Evolutionary conservation across 2,888 invertebrate genomes (phyloP).

Genomic region (Nudaria mundana): DNA sequence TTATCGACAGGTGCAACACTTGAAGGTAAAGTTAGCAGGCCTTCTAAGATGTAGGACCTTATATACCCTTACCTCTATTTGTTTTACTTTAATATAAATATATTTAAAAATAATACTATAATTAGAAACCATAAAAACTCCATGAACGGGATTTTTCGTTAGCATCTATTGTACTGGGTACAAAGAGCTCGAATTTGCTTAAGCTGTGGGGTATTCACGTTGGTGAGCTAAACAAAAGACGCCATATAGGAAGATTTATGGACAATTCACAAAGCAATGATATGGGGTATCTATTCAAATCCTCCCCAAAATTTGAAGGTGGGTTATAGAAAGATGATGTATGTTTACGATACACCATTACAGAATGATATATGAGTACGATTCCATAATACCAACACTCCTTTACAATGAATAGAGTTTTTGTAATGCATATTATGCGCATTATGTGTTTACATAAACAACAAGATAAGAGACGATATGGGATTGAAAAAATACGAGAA

Average conservation of each 20-base stretch:
- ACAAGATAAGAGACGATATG: too few relatives aligned
- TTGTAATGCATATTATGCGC: constrained; percentile 15
- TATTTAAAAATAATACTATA: too few relatives aligned
- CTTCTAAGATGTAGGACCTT: too few relatives aligned
- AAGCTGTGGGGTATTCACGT: constrained; percentile 55
- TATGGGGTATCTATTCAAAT: constrained; percentile 73
- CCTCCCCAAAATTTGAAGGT: constrained; percentile 56
- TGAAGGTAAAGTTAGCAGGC: too few relatives aligned
- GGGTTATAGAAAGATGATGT: constrained; percentile 59
- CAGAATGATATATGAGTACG: constrained; percentile 46
- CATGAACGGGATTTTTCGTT: too few relatives aligned
- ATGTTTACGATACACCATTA: constrained; percentile 51
- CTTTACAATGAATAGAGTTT: constrained; percentile 44
- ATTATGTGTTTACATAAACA: neutral
- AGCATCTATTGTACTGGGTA: constrained; percentile 24
- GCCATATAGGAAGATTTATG: constrained; percentile 71
- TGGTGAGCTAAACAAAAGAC: constrained; percentile 69
- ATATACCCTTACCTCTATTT: too few relatives aligned
- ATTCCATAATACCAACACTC: too few relatives aligned
- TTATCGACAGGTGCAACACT: too few relatives aligned
- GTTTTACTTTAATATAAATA: too few relatives aligned
- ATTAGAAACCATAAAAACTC: too few relatives aligned
- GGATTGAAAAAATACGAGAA: too few relatives aligned
- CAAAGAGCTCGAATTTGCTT: constrained; percentile 50
- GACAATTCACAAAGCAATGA: constrained; percentile 73